Percentiles rank a stretch among this genome's conserved stretches.
Evolutionary conservation across 2,113 vertebrate species (phyloP).

Genomic region (Gallinago media): DNA sequence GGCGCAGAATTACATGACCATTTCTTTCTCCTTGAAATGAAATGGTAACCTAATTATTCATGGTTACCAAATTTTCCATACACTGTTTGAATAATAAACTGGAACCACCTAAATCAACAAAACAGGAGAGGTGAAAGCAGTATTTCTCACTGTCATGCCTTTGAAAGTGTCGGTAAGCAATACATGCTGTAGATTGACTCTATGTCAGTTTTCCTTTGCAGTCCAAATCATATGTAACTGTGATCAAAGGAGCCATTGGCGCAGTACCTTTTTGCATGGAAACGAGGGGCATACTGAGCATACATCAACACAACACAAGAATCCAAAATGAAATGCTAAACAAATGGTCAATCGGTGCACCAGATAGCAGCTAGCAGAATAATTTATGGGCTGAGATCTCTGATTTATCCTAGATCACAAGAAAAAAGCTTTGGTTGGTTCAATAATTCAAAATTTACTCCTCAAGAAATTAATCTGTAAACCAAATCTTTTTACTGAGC

Average conservation of each 20-base stretch:
- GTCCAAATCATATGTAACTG: background rate
- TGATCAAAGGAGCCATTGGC: background rate
- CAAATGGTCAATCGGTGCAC: background rate
- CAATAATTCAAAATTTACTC: background rate
- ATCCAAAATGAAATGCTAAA: background rate
- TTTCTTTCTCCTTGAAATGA: background rate
- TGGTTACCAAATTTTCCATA: background rate
- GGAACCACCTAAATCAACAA: background rate
- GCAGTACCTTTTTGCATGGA: background rate
- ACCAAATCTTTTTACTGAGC: background rate
- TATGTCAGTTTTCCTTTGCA: background rate
- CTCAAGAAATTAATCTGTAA: background rate
- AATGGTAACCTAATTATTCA: background rate
- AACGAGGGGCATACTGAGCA: background rate
- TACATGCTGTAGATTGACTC: background rate
- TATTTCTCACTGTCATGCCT: background rate
- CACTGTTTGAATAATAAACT: background rate
- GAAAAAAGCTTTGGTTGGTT: background rate
- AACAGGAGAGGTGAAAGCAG: background rate
- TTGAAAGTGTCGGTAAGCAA: background rate
- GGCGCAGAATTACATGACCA: background rate
- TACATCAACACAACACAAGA: background rate
- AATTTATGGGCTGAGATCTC: background rate
- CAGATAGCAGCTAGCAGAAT: background rate
- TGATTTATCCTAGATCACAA: background rate